Evolutionary conservation across 2,888 invertebrate species (phyloP).

Genomic region (Pherbina coryleti): DNA sequence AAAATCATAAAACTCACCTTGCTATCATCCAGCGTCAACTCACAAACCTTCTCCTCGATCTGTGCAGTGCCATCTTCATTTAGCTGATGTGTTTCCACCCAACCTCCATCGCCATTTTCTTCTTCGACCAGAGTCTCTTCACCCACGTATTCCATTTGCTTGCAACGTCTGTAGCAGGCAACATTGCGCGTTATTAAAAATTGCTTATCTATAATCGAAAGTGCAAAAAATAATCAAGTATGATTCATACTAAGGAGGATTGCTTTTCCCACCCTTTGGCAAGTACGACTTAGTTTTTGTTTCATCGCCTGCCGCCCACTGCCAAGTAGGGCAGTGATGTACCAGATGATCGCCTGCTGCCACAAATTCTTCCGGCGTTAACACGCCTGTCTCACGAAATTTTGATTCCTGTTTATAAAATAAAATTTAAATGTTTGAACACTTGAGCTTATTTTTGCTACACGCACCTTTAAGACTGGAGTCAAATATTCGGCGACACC

Average conservation of each 20-base stretch:
- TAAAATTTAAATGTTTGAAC: neutral
- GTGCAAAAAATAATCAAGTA: neutral
- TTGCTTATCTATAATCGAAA: constrained; percentile 81
- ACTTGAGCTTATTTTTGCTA: neutral
- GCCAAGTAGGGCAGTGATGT: constrained; percentile 99
- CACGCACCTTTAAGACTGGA: constrained; percentile 90
- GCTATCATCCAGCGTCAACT: constrained; percentile 87
- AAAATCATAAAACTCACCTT: constrained; percentile 57
- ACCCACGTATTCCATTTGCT: constrained; percentile 75
- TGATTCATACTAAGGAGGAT: neutral
- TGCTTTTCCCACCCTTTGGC: constrained; percentile 72
- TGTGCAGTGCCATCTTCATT: constrained; percentile 75
- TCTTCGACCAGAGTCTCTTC: constrained; percentile 93
- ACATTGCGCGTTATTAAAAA: constrained; percentile 97
- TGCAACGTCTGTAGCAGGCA: constrained; percentile 95
- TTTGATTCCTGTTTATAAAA: constrained; percentile 84
- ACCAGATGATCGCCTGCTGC: constrained; percentile 98
- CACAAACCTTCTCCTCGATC: constrained; percentile 77
- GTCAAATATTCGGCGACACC: constrained; percentile 97
- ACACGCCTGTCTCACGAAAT: constrained; percentile 95
- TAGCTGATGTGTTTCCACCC: constrained; percentile 97
- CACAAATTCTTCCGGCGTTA: constrained; percentile 99
- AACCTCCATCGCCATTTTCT: constrained; percentile 89
- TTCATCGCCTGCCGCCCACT: constrained; percentile 94
- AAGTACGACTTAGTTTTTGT: constrained; percentile 89